These are phyloP conservation scores for Pyrocoelia pectoralis DNA, from an alignment of 2,888 invertebrate genomes.

Conservation along the genomic window DNA sequence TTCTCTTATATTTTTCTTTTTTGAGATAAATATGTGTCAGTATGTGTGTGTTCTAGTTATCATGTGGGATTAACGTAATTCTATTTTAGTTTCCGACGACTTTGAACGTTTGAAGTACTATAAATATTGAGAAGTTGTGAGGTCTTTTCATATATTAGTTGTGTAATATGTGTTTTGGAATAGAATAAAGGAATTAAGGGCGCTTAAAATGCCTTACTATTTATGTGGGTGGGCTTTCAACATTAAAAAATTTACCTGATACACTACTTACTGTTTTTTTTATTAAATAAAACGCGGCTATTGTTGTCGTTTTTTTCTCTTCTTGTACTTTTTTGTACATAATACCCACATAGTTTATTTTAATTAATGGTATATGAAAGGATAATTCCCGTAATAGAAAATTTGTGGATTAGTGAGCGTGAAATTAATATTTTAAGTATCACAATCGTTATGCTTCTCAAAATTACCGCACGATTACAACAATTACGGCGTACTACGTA, in stretches of 20 bases:
- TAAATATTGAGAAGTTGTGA: slow-evolving; percentile 42
- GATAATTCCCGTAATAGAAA: not conserved
- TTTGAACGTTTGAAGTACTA: slow-evolving; percentile 40
- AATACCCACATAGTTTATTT: too few species aligned
- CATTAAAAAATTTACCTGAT: slow-evolving; percentile 18
- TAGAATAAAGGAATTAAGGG: slow-evolving; percentile 32
- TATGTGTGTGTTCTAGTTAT: slow-evolving; percentile 42
- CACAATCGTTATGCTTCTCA: not conserved
- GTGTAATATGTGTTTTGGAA: slow-evolving; percentile 32
- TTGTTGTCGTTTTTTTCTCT: too few species aligned
- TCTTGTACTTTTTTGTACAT: too few species aligned
- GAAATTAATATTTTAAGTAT: slow-evolving; percentile 1
- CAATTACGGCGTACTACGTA: not conserved
- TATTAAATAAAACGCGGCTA: not conserved
- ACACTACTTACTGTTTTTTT: not conserved
- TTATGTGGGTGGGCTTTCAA: slow-evolving; percentile 39
- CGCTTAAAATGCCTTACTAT: slow-evolving; percentile 30
- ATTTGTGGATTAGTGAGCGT: slow-evolving; percentile 1
- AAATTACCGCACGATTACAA: not conserved
- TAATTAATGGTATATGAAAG: not conserved
- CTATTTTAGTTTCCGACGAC: slow-evolving; percentile 34
- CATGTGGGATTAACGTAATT: slow-evolving; percentile 38
- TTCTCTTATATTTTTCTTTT: slow-evolving; percentile 21
- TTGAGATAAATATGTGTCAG: slow-evolving; percentile 36
- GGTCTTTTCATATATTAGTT: slow-evolving; percentile 38